Conservation (phyloP, 2,797 vertebrate species). For the Falco rusticolus region DNA sequence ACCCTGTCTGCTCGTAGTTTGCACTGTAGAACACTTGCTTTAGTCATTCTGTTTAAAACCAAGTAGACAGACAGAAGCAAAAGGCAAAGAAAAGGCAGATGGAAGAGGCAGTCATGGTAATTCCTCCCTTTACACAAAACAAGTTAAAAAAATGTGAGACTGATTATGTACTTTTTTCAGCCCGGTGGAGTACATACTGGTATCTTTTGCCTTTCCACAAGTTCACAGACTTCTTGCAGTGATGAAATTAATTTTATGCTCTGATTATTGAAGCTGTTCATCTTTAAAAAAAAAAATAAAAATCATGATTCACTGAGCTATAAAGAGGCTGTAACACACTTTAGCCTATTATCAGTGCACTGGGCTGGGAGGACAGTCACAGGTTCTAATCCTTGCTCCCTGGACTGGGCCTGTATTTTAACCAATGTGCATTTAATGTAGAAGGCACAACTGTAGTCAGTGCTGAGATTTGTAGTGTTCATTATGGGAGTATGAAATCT, state of each 20-base stretch:
- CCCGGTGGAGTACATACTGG: not conserved
- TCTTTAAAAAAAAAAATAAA: not conserved
- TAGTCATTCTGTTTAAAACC: not conserved
- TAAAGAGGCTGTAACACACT: not conserved
- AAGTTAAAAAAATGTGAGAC: not conserved
- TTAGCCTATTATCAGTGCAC: not conserved
- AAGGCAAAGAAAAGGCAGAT: not conserved
- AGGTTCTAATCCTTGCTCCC: not conserved
- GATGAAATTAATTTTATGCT: slow-evolving; percentile 29
- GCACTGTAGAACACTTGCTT: not conserved
- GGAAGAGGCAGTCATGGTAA: not conserved
- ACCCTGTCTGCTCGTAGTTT: not conserved
- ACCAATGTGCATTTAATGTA: not conserved
- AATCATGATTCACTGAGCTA: not conserved
- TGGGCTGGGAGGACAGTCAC: not conserved
- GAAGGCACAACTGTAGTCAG: not conserved
- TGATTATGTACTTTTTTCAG: not conserved
- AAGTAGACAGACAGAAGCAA: not conserved
- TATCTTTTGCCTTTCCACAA: not conserved
- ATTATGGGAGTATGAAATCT: not conserved
- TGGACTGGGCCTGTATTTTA: not conserved
- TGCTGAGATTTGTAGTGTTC: not conserved
- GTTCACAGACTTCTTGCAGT: not conserved
- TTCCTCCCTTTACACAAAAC: not conserved
- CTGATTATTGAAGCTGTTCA: slow-evolving; percentile 5